Percentiles rank a stretch among this genome's conserved stretches.
These are phyloP conservation scores for Eupeodes luniger DNA, from an alignment of 2,888 invertebrate genomes.

Conservation along the genomic window DNA sequence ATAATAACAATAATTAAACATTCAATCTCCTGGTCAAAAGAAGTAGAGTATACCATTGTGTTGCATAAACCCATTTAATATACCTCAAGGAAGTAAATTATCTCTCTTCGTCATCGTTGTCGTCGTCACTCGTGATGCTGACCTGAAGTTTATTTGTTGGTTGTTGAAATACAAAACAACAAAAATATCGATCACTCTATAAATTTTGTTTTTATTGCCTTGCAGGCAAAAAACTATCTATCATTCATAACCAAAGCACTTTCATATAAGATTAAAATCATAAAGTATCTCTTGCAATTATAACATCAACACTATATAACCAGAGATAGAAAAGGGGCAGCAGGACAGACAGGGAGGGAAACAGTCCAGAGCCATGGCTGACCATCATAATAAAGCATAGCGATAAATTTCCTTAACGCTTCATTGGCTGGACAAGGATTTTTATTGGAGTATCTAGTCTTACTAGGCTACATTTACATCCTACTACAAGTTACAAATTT, in stretches of 20 bases:
- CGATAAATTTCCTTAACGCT: slow-evolving; percentile 16
- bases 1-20: slow-evolving; percentile 29
- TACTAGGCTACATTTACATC: slow-evolving; percentile 4
- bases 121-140: slow-evolving; percentile 5
- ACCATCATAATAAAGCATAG: not conserved
- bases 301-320: slow-evolving; percentile 44
- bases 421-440: slow-evolving; percentile 31
- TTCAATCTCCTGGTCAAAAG: slow-evolving; percentile 49
- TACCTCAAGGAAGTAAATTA: slow-evolving; percentile 52
- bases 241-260: slow-evolving; percentile 53
- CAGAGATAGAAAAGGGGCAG: not conserved
- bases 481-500: slow-evolving; percentile 15
- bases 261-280: slow-evolving; percentile 48
- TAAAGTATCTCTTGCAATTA: slow-evolving; percentile 59
- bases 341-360: not conserved
- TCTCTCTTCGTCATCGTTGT: slow-evolving; percentile 19
- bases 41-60: not conserved
- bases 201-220: slow-evolving; percentile 21
- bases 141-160: not conserved
- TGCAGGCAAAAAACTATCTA: slow-evolving; percentile 32
- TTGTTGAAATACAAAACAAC: not conserved
- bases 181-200: slow-evolving; percentile 36
- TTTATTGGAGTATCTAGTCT: not conserved
- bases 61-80: slow-evolving; percentile 26
- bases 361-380: not conserved